A percentile compares a stretch with the other conserved stretches of the same genome.
Conservation (phyloP, 2,113 vertebrate species). For the Lagopus leucura region DNA sequence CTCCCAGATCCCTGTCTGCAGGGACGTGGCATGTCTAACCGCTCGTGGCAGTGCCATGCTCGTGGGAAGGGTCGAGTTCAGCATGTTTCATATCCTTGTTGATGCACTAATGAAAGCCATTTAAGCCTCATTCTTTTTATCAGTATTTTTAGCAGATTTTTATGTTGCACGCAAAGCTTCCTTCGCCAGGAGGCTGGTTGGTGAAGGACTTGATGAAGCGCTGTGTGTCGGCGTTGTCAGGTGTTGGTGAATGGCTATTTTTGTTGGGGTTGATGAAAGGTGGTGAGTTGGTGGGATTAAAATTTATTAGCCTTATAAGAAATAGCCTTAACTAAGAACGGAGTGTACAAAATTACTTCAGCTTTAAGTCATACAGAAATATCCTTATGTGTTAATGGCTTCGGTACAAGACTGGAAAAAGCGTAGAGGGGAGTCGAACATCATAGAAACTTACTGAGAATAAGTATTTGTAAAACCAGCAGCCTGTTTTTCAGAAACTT, state of each 20-base stretch:
- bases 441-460: conserved; percentile 52
- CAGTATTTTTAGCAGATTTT: conserved; percentile 55
- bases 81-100: conserved; percentile 40
- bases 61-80: neutral
- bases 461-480: conserved; percentile 82
- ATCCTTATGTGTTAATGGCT: conserved; percentile 10
- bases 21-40: neutral
- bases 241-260: conserved; percentile 45
- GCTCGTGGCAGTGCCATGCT: neutral
- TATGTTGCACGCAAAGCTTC: conserved; percentile 21
- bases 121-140: conserved; percentile 61
- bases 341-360: conserved; percentile 46
- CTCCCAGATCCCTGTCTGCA: neutral
- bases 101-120: conserved; percentile 66
- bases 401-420: conserved; percentile 29
- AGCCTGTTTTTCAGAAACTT: conserved; percentile 83
- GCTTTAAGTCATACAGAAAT: conserved; percentile 60
- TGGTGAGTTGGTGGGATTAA: conserved; percentile 11
- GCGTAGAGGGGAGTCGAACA: conserved; percentile 47
- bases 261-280: conserved; percentile 27
- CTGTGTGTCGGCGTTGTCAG: conserved; percentile 1
- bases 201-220: conserved; percentile 3
- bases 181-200: neutral
- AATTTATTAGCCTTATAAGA: conserved; percentile 69
- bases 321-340: conserved; percentile 75